Conservation (phyloP, 2,113 vertebrate species). For the Leucoraja erinaceus region DNA sequence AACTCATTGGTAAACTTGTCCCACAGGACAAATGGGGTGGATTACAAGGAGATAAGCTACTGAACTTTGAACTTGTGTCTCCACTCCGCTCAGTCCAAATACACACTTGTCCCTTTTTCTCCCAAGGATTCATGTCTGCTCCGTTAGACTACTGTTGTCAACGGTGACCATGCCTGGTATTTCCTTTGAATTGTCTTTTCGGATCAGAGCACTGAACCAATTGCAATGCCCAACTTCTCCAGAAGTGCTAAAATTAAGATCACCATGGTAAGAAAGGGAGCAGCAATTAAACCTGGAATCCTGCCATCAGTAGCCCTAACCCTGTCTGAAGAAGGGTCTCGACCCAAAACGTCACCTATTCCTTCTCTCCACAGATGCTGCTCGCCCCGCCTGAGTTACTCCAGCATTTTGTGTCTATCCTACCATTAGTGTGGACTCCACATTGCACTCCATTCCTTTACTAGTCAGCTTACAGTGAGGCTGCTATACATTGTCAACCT, state of each 20-base stretch:
- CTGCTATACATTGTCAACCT: not conserved
- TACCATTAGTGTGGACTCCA: not conserved
- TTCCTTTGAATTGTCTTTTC: not conserved
- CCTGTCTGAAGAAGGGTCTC: too few relatives aligned
- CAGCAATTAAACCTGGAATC: not conserved
- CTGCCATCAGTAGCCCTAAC: too few relatives aligned
- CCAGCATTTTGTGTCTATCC: too few relatives aligned
- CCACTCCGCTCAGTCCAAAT: not conserved
- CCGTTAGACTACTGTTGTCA: not conserved
- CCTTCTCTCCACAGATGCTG: too few relatives aligned
- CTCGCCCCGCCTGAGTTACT: too few relatives aligned
- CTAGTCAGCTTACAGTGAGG: not conserved
- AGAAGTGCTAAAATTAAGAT: not conserved
- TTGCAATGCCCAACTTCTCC: not conserved
- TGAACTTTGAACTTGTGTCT: not conserved
- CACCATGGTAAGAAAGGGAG: not conserved
- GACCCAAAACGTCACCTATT: too few relatives aligned
- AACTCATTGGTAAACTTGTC: not conserved
- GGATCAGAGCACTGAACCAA: not conserved
- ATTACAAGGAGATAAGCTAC: not conserved
- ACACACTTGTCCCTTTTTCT: not conserved
- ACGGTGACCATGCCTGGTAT: not conserved
- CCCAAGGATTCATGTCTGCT: not conserved
- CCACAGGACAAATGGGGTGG: not conserved
- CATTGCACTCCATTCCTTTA: too few relatives aligned